Evolutionary conservation across 2,797 vertebrate genomes (phyloP), one percentile per base, ranked within the genome.

Genomic region (Coendou prehensilis): DNA sequence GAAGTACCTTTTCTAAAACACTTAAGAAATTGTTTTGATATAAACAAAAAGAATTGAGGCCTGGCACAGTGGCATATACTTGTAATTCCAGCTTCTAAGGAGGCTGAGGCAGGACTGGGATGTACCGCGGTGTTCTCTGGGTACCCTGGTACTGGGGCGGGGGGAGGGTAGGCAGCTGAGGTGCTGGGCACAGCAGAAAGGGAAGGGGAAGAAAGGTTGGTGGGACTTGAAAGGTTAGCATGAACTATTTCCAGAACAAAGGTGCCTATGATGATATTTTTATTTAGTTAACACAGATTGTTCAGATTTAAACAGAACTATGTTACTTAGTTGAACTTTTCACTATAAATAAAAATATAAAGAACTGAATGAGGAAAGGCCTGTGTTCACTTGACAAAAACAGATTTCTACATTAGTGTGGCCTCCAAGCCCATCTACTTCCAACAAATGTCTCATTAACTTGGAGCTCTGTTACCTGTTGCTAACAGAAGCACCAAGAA

Each of bases 261-360:
- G 4, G 61, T 22, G 41, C 6, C 45, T 73, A 0, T 11, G 57
- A 17, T 82, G 86, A 30, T 59, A 73, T 89, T 71, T 71, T 73
- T 85, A 30, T 64, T 45, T 87, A 61, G n/a, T 80, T 94, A 83
- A 50, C 61, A 81, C 30, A 63, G 80, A 67, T n/a, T 87, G 26
- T 89, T 96, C 37, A 30, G 17, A 76, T 94, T 89, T 82, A 94
- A 94, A 85, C 56, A 92, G 83, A 92, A 50, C 20, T 47, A 30
- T 20, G 45, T 75, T 86, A 87, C n/a, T 89, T 82, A 59, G 45
- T 80, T 92, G 73, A 91, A 61, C 50, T 81, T 95, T 85, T 63
- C 63, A 59, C 82, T 90, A 6, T 75, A 83, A 92, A 41, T 82
- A 82, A 23, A 83, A 91, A 54, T 75, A 67, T 5, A 63, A 52